These are phyloP conservation scores for Callyntrura sp. DNA, from an alignment of 2,888 invertebrate genomes.

Conservation along the genomic window DNA sequence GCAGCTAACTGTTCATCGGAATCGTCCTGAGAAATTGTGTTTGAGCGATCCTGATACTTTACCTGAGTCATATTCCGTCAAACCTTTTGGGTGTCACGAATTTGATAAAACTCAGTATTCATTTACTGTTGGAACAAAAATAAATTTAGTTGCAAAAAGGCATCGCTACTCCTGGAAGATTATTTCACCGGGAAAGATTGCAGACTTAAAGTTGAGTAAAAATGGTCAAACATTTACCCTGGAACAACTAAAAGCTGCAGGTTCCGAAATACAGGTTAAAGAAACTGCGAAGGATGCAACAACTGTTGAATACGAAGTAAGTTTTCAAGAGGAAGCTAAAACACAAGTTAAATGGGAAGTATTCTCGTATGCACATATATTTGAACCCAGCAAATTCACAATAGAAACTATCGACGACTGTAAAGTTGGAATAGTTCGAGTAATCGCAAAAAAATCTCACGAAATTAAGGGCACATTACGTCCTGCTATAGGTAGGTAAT, in stretches of 20 bases:
- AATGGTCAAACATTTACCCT: slow-evolving; percentile 71
- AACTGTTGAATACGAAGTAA: slow-evolving; percentile 83
- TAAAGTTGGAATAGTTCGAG: slow-evolving; percentile 88
- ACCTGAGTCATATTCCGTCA: slow-evolving; percentile 88
- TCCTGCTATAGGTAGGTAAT: slow-evolving; percentile 87
- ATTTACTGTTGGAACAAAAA: slow-evolving; percentile 74
- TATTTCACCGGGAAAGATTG: slow-evolving; percentile 77
- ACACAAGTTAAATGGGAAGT: slow-evolving; percentile 89
- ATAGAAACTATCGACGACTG: slow-evolving; percentile 90
- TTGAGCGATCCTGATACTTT: slow-evolving; percentile 87
- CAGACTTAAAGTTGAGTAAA: slow-evolving; percentile 78
- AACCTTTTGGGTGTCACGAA: slow-evolving; percentile 93
- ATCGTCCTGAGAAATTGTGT: slow-evolving; percentile 88
- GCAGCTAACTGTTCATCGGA: slow-evolving; percentile 86
- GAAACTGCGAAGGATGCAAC: slow-evolving; percentile 56
- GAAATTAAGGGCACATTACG: slow-evolving; percentile 89
- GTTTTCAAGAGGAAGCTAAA: slow-evolving; percentile 86
- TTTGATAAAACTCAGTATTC: slow-evolving; percentile 87
- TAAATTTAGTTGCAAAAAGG: slow-evolving; percentile 77
- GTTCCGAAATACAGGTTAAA: slow-evolving; percentile 44
- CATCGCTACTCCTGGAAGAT: slow-evolving; percentile 80
- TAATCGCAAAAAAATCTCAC: slow-evolving; percentile 89
- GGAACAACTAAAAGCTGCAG: slow-evolving; percentile 51
- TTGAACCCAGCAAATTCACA: slow-evolving; percentile 88
- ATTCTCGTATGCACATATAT: slow-evolving; percentile 90